A percentile compares a stretch with the other conserved stretches of the same genome.
Evolutionary conservation across 2,888 invertebrate species (phyloP).

Genomic region (Lithophane socia): DNA sequence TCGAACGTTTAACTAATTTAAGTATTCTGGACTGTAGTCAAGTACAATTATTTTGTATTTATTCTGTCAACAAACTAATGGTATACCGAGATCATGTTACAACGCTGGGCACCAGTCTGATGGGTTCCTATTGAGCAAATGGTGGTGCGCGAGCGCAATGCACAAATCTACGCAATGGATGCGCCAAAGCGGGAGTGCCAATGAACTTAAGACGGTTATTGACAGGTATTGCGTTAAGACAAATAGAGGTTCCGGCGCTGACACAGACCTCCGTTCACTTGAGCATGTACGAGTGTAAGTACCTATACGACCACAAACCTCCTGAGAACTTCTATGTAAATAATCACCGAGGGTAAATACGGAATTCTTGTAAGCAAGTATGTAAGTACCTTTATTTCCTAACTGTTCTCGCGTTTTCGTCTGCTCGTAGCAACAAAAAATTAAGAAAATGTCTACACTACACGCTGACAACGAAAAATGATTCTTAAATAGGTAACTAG

Average conservation of each 20-base stretch:
- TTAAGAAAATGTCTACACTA: slow-evolving; percentile 58
- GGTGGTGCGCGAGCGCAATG: slow-evolving; percentile 81
- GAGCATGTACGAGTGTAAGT: slow-evolving; percentile 78
- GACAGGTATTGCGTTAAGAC: slow-evolving; percentile 90
- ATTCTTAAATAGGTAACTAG: slow-evolving; percentile 55
- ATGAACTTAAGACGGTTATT: slow-evolving; percentile 89
- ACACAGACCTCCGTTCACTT: slow-evolving; percentile 88
- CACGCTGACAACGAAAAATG: slow-evolving; percentile 50
- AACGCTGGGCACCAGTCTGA: slow-evolving; percentile 83
- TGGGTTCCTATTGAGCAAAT: slow-evolving; percentile 81
- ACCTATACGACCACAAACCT: slow-evolving; percentile 82
- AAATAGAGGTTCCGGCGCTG: slow-evolving; percentile 88
- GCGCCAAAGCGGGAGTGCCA: slow-evolving; percentile 89
- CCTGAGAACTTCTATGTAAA: slow-evolving; percentile 88
- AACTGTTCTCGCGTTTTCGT: slow-evolving; percentile 74
- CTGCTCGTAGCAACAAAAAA: slow-evolving; percentile 62
- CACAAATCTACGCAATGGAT: slow-evolving; percentile 88
- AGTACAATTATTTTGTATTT: slow-evolving; percentile 85
- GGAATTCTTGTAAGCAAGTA: slow-evolving; percentile 84
- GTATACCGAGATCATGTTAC: slow-evolving; percentile 86
- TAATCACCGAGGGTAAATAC: slow-evolving; percentile 85
- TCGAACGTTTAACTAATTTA: slow-evolving; percentile 73
- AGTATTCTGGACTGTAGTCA: slow-evolving; percentile 76
- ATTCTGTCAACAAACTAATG: slow-evolving; percentile 88
- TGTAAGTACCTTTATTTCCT: slow-evolving; percentile 77